Percentiles rank a stretch among this genome's conserved stretches.
phyloP scores from a whole-genome alignment of 2,113 vertebrate genomes.

The Rhineura floridana region DNA sequence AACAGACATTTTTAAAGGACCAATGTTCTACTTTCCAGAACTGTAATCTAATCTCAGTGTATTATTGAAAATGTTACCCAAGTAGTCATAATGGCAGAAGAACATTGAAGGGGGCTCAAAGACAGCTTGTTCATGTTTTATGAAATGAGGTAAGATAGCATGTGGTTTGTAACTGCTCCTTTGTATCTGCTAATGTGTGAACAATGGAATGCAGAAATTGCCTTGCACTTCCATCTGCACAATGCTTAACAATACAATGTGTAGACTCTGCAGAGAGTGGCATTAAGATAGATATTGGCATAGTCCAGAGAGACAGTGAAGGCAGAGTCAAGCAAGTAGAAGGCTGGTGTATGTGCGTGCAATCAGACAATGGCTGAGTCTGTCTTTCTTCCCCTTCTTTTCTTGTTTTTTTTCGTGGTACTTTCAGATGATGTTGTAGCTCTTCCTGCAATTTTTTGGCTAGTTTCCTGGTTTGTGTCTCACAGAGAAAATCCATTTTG shows the following conservation, averaged over 20 bases:
- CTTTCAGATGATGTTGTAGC: too few relatives aligned
- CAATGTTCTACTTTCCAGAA: neutral
- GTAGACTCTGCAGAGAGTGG: too few relatives aligned
- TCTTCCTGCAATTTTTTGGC: too few relatives aligned
- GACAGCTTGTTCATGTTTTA: neutral
- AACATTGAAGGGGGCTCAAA: accelerated
- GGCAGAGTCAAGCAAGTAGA: neutral
- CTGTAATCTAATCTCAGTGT: conserved; percentile 7
- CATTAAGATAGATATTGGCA: neutral
- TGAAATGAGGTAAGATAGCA: neutral
- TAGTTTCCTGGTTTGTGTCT: too few relatives aligned
- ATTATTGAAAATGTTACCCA: accelerated
- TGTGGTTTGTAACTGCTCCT: neutral
- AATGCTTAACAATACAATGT: neutral
- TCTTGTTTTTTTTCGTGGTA: too few relatives aligned
- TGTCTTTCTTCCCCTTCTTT: too few relatives aligned
- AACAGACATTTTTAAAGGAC: neutral
- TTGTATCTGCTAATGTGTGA: neutral
- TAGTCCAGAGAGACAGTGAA: neutral
- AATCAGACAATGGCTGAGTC: too few relatives aligned
- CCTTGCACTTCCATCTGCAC: neutral
- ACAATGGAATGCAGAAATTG: neutral
- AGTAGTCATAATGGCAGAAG: neutral
- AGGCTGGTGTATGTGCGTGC: too few relatives aligned
- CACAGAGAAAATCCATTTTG: too few relatives aligned